Conservation (phyloP, 2,888 invertebrate species). For the Onchidella celtica region DNA sequence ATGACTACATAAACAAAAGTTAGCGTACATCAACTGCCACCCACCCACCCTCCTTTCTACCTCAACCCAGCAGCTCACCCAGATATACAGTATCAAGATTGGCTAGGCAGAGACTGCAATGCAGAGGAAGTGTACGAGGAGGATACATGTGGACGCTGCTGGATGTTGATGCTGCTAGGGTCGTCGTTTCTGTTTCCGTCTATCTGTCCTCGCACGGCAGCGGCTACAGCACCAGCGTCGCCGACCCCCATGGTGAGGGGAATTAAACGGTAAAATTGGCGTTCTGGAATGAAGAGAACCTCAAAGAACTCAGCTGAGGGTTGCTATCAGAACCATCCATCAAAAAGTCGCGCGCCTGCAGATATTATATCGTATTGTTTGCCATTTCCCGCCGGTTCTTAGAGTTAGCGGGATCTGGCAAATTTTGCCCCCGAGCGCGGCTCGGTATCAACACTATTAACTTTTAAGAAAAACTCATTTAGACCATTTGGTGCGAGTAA, state of each 20-base stretch:
- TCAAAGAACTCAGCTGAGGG: conserved; percentile 32
- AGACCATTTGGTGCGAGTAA: conserved; percentile 13
- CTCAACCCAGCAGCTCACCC: too few species aligned
- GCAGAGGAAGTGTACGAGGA: too few species aligned
- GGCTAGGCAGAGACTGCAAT: too few species aligned
- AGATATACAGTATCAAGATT: too few species aligned
- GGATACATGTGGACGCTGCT: conserved; percentile 8
- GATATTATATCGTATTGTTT: conserved; percentile 46
- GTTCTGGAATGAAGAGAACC: conserved; percentile 20
- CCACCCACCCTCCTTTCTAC: too few species aligned
- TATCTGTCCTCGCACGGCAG: conserved; percentile 41
- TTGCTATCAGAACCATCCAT: conserved; percentile 38
- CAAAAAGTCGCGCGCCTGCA: conserved; percentile 31
- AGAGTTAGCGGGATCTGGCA: conserved; percentile 31
- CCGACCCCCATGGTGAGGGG: conserved; percentile 40
- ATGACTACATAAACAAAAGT: too few species aligned
- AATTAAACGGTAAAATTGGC: conserved; percentile 40
- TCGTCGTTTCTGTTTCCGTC: conserved; percentile 30
- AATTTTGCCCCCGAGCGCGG: conserved; percentile 18
- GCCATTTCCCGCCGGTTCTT: conserved; percentile 21
- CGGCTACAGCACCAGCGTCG: conserved; percentile 31
- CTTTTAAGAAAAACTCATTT: conserved; percentile 22
- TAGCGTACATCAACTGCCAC: too few species aligned
- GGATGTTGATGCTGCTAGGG: conserved; percentile 24
- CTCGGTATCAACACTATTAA: conserved; percentile 30